These are phyloP conservation scores for Pseudorhiza aurosa DNA, from an alignment of 30 jellyfish, hydroid and myxozoan species.

Conservation along the genomic window DNA sequence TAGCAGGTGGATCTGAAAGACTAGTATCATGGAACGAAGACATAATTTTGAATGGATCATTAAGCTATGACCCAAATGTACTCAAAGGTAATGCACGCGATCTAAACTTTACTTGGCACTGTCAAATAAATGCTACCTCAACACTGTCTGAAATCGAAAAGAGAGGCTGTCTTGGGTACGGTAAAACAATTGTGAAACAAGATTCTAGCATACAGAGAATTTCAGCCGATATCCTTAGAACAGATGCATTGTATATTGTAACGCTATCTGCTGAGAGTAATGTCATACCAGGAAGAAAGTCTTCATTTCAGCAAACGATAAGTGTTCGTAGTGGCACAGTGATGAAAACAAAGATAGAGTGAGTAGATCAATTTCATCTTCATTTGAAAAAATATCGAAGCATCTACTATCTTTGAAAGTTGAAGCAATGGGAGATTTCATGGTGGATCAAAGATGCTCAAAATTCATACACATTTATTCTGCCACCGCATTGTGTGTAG, in stretches of 20 bases:
- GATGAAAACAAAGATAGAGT: constrained; percentile 12
- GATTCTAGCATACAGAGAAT: constrained; percentile 25
- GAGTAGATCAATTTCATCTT: too few species aligned
- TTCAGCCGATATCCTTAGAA: constrained; percentile 2
- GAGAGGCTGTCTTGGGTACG: constrained; percentile 59
- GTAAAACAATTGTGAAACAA: constrained; percentile 9
- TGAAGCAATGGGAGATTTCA: too few species aligned
- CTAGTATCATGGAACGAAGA: too few species aligned
- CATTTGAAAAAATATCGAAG: too few species aligned
- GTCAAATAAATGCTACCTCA: constrained; percentile 37
- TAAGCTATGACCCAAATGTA: too few species aligned
- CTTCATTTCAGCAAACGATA: constrained; percentile 1
- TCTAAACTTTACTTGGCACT: constrained; percentile 36
- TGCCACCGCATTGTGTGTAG: too few species aligned
- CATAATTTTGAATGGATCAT: too few species aligned
- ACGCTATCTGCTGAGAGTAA: neutral
- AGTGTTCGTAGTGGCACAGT: constrained; percentile 27
- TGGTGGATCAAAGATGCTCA: too few species aligned
- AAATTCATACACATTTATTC: too few species aligned
- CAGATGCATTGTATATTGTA: constrained; percentile 22
- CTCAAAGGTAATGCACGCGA: too few species aligned
- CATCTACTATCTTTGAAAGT: too few species aligned
- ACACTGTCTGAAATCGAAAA: constrained; percentile 16
- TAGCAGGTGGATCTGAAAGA: constrained; percentile 23
- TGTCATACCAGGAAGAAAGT: neutral